A percentile compares a stretch with the other conserved stretches of the same genome.
phyloP scores from a whole-genome alignment of 2,797 vertebrate species.

The Melanotaenia pygmaea region DNA sequence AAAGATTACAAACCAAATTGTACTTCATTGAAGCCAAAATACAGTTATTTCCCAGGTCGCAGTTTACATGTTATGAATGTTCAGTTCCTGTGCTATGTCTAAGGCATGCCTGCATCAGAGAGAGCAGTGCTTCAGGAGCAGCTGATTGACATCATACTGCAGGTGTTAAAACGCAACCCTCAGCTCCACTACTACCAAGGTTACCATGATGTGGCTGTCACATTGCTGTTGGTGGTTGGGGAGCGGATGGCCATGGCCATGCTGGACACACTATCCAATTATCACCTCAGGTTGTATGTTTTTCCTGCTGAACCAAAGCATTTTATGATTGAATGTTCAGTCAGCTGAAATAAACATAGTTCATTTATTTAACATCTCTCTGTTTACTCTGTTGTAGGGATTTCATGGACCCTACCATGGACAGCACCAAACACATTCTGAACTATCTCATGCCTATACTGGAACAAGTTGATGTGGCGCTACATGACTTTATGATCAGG shows the following conservation, averaged over 20 bases:
- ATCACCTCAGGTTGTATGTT: conserved; percentile 83
- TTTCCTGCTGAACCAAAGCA: not conserved
- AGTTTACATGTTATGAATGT: not conserved
- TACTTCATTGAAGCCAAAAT: not conserved
- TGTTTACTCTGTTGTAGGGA: conserved; percentile 74
- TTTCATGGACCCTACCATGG: conserved; percentile 91
- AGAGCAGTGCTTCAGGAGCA: conserved; percentile 85
- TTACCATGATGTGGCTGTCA: conserved; percentile 88
- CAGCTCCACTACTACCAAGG: conserved; percentile 90
- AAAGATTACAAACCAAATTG: not conserved
- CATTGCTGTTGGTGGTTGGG: conserved; percentile 84
- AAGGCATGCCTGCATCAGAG: conserved; percentile 84
- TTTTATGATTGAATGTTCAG: not conserved
- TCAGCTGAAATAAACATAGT: not conserved
- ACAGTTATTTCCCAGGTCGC: not conserved
- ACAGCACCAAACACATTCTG: conserved; percentile 88
- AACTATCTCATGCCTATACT: conserved; percentile 89
- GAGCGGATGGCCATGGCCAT: conserved; percentile 84
- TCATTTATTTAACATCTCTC: not conserved
- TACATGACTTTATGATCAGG: conserved; percentile 87
- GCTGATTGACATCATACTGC: conserved; percentile 84
- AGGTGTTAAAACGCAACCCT: conserved; percentile 79
- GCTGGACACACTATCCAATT: conserved; percentile 85
- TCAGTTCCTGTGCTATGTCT: not conserved
- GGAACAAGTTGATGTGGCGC: conserved; percentile 80